Conservation (phyloP, 1,140 invertebrate species). For the Anoplolepis gracilipes region DNA sequence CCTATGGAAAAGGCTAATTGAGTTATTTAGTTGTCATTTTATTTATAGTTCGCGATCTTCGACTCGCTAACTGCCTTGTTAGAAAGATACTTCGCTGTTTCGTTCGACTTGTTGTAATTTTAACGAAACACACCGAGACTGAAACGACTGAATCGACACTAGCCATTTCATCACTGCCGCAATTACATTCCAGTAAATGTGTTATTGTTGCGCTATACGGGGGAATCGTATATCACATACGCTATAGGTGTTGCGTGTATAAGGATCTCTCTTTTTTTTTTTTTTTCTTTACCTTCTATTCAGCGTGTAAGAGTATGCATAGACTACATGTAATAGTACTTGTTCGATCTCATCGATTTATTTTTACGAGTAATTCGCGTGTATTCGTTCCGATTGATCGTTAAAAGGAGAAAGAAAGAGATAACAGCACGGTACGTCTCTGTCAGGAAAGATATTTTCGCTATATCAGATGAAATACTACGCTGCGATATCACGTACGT, state of each 20-base stretch:
- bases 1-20: not conserved
- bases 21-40: constrained; percentile 6
- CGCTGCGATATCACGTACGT: not conserved
- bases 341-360: not conserved
- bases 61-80: constrained; percentile 33
- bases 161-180: constrained; percentile 4
- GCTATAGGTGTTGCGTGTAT: constrained; percentile 31
- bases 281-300: constrained; percentile 30
- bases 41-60: constrained; percentile 27
- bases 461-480: not conserved
- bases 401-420: not conserved
- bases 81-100: constrained; percentile 8
- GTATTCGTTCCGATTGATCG: not conserved
- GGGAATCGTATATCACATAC: not conserved
- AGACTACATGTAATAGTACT: constrained; percentile 4
- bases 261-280: constrained; percentile 8
- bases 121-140: constrained; percentile 23
- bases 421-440: not conserved
- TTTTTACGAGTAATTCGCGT: constrained; percentile 18
- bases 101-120: constrained; percentile 31
- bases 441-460: not conserved
- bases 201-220: constrained; percentile 18
- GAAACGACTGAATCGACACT: constrained; percentile 8
- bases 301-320: constrained; percentile 24
- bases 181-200: constrained; percentile 65